These are phyloP conservation scores for Calephelis nemesis DNA, from an alignment of 1,140 invertebrate genomes.

Conservation along the genomic window DNA sequence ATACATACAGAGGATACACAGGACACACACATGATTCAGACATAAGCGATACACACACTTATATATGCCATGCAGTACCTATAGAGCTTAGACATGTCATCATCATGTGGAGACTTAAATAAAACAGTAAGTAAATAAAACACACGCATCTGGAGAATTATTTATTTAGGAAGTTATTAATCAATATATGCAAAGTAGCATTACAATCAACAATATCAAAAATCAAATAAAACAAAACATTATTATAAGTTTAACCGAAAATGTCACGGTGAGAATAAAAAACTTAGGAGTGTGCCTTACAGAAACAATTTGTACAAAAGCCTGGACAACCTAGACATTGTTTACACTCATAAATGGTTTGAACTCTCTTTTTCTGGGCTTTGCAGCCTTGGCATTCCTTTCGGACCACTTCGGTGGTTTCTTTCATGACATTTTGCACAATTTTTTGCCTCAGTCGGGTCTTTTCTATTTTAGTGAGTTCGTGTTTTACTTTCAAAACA, in stretches of 20 bases:
- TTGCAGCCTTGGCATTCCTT: constrained; percentile 27
- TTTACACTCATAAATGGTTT: constrained; percentile 20
- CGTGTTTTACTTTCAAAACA: background rate
- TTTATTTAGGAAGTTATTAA: constrained; percentile 19
- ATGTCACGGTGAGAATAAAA: constrained; percentile 2
- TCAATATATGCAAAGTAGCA: constrained; percentile 18
- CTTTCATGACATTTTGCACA: constrained; percentile 17
- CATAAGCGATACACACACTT: too few species aligned
- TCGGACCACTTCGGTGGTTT: constrained; percentile 22
- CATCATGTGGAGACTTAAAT: background rate
- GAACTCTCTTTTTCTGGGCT: constrained; percentile 26
- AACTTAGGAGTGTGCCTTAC: constrained; percentile 18
- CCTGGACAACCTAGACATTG: constrained; percentile 20
- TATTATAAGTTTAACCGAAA: background rate
- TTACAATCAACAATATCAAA: background rate
- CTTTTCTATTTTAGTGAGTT: constrained; percentile 26
- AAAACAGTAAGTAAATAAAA: constrained; percentile 16
- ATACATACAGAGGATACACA: too few species aligned
- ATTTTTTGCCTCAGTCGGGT: constrained; percentile 18
- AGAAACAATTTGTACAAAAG: constrained; percentile 21
- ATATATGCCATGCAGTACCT: too few species aligned
- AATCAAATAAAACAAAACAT: too few species aligned
- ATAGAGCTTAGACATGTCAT: too few species aligned
- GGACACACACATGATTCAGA: too few species aligned
- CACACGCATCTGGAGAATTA: constrained; percentile 21